Evolutionary conservation across 2,797 vertebrate genomes (phyloP), one percentile per base, ranked within the genome.

Genomic region (Cossypha polioptera): DNA sequence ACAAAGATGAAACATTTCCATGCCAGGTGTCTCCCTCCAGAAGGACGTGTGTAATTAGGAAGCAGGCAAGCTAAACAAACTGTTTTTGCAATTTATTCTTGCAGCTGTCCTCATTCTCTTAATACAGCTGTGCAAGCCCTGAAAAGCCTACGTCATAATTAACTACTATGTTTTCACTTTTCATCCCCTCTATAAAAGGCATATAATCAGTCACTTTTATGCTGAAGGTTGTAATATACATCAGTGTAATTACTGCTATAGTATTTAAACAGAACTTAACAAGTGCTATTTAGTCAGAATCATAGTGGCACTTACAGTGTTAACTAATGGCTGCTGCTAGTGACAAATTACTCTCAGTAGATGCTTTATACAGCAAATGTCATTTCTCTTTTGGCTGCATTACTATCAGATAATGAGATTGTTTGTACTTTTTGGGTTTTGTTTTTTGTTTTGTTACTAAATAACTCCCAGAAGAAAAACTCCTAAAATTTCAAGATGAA

Each of bases 81-180:
- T 74, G n/a, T 73, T 69, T 67, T 92, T 91, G 88, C 55, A 73
- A 55, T 38, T 92, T 68, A 40, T 66, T 73, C 72, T 47, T 62
- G 53, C 89, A 94, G 81, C 80, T 94, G 85, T 62, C 69, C 96
- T 84, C 88, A 53, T 94, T 92, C 42, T 86, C 25, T 79, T 45
- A 38, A 29, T 86, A 94, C 58, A 94, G 72, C 88, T 95, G 61
- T 80, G 54, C 74, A 88, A 91, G 28, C 51, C 82, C 79, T 53
- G 58, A 53, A 59, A 33, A 29, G 40, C 21, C 68, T 67, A 85
- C 0, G 0, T 78, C n/a, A 73, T 72, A 83, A 91, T 89, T 87
- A 92, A 36, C 69, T 78, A 47, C 83, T 79, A 19, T 61, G 29
- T 63, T 95, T 92, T 78, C 79, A 62, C 26, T 83, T 86, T 45